Conservation (phyloP, 2,888 invertebrate species). For the Deilephila porcellus region DNA sequence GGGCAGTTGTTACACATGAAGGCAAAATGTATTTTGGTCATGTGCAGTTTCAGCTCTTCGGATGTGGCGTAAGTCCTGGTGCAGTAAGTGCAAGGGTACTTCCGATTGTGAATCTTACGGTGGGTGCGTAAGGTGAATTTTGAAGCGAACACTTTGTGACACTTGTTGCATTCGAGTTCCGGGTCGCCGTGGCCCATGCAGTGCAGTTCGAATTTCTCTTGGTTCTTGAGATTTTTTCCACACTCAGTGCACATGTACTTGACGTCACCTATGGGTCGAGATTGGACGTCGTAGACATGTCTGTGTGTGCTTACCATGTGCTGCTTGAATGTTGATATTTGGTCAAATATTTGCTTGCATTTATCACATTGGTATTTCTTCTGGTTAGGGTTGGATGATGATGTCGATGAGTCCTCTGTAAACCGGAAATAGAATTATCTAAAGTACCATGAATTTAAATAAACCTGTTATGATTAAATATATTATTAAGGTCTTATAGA, state of each 20-base stretch:
- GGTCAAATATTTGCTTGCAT: slow-evolving; percentile 73
- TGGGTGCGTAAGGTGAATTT: slow-evolving; percentile 75
- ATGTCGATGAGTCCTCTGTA: slow-evolving; percentile 44
- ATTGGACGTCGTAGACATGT: slow-evolving; percentile 34
- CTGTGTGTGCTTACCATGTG: slow-evolving; percentile 66
- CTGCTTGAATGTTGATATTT: slow-evolving; percentile 64
- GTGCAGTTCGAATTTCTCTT: slow-evolving; percentile 70
- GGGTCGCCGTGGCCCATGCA: slow-evolving; percentile 76
- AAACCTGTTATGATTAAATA: too few species aligned
- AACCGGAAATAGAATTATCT: slow-evolving; percentile 24
- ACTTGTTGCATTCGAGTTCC: slow-evolving; percentile 72
- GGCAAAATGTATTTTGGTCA: slow-evolving; percentile 57
- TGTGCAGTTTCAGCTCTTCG: slow-evolving; percentile 57
- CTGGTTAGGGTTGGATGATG: slow-evolving; percentile 43
- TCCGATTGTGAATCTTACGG: slow-evolving; percentile 68
- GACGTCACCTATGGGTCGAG: slow-evolving; percentile 37
- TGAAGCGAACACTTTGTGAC: slow-evolving; percentile 78
- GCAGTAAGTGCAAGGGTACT: slow-evolving; percentile 64
- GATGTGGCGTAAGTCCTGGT: slow-evolving; percentile 56
- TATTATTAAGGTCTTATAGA: too few species aligned
- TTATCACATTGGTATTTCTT: slow-evolving; percentile 77
- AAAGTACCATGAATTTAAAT: background rate
- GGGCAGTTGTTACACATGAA: slow-evolving; percentile 62
- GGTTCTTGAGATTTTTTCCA: slow-evolving; percentile 67
- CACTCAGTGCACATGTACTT: slow-evolving; percentile 69